Conservation (phyloP, 2,888 invertebrate genomes). For the Cephus spinipes region DNA sequence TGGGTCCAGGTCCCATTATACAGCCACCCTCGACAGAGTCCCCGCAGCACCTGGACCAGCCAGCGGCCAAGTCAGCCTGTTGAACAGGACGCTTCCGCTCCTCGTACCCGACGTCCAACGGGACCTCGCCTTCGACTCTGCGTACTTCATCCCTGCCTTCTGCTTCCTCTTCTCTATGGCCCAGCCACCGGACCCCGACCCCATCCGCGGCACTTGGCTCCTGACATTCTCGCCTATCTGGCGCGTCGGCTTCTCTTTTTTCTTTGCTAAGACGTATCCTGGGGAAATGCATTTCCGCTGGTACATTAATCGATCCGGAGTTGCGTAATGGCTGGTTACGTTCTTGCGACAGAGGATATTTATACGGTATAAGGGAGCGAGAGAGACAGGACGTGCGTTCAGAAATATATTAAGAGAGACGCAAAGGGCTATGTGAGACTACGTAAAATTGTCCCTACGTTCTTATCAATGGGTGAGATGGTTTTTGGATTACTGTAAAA, state of each 20-base stretch:
- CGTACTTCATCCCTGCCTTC: conserved; percentile 14
- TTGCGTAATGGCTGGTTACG: neutral
- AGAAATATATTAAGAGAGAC: neutral
- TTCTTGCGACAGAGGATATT: neutral
- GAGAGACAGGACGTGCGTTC: neutral
- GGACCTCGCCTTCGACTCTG: neutral
- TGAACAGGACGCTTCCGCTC: conserved; percentile 34
- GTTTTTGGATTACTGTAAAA: neutral
- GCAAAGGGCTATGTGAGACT: neutral
- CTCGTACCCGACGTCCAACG: neutral
- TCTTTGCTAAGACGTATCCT: conserved; percentile 5
- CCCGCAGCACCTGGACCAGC: conserved; percentile 31
- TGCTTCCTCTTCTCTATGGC: neutral
- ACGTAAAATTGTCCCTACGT: neutral
- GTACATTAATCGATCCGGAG: neutral
- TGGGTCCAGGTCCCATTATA: neutral
- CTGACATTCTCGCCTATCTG: neutral
- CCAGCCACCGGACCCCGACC: neutral
- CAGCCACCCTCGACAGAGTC: neutral
- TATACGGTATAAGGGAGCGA: neutral
- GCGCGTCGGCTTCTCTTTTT: neutral
- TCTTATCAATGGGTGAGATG: neutral
- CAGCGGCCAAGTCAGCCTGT: conserved; percentile 47
- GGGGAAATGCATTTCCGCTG: conserved; percentile 15
- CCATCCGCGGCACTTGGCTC: neutral